These are phyloP conservation scores for Abscondita cerata DNA, from an alignment of 2,888 invertebrate species.

Conservation along the genomic window DNA sequence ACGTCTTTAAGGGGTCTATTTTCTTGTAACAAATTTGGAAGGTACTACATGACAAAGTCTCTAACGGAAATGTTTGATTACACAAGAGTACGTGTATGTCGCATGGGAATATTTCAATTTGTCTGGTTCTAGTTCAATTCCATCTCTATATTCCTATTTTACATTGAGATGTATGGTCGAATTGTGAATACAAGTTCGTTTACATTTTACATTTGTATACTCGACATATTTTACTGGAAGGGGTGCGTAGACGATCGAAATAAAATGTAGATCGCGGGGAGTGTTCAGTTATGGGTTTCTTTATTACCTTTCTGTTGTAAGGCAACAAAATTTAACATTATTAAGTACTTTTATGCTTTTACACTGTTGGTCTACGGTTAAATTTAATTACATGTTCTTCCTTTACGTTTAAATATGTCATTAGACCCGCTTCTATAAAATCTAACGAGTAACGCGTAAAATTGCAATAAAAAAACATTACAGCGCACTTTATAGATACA, in stretches of 20 bases:
- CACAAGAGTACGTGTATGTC: slow-evolving; percentile 49
- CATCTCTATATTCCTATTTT: slow-evolving; percentile 45
- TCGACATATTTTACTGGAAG: slow-evolving; percentile 20
- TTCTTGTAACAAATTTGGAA: neutral
- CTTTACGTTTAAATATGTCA: too few species aligned
- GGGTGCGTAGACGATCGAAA: slow-evolving; percentile 13
- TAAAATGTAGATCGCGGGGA: slow-evolving; percentile 18
- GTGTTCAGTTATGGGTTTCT: slow-evolving; percentile 8
- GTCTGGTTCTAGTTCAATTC: slow-evolving; percentile 48
- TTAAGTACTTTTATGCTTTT: slow-evolving; percentile 8
- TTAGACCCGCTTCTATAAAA: too few species aligned
- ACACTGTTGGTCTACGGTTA: neutral
- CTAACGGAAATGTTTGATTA: slow-evolving; percentile 45
- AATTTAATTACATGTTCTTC: slow-evolving; percentile 9
- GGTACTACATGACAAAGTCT: slow-evolving; percentile 20
- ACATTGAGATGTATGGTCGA: slow-evolving; percentile 44
- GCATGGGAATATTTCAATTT: slow-evolving; percentile 51
- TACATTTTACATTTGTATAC: slow-evolving; percentile 38
- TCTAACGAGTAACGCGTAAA: too few species aligned
- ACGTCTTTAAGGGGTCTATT: neutral
- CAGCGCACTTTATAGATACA: too few species aligned
- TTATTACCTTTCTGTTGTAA: slow-evolving; percentile 8
- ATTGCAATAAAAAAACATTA: too few species aligned
- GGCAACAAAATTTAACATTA: slow-evolving; percentile 1
- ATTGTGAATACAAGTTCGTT: slow-evolving; percentile 46